Evolutionary conservation across 2,113 vertebrate genomes (phyloP).

Genomic region (Sisor rabdophorus): DNA sequence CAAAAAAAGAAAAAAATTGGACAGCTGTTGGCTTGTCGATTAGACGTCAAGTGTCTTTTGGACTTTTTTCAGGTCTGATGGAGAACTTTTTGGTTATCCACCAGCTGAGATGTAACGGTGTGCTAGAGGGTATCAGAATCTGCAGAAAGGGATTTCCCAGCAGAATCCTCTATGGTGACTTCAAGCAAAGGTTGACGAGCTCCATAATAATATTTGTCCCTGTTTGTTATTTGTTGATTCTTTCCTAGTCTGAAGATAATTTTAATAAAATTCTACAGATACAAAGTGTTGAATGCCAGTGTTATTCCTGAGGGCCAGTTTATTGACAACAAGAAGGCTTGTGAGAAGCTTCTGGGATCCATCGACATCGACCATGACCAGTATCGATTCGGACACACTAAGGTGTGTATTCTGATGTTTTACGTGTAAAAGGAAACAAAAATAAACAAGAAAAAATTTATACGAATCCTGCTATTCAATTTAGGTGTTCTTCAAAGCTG

Average conservation of each 20-base stretch:
- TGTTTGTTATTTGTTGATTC: background rate
- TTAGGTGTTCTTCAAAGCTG: slow-evolving; percentile 87
- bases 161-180: slow-evolving; percentile 51
- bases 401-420: slow-evolving; percentile 37
- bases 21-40: background rate
- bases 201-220: background rate
- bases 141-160: slow-evolving; percentile 51
- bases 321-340: slow-evolving; percentile 52
- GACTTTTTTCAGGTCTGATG: background rate
- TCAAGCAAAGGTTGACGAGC: slow-evolving; percentile 43
- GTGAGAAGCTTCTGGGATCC: slow-evolving; percentile 54
- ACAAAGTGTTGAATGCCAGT: slow-evolving; percentile 57
- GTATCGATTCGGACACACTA: slow-evolving; percentile 59
- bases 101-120: no score
- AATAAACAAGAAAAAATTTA: no score
- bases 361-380: slow-evolving; percentile 53
- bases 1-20: no score
- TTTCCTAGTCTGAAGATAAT: background rate
- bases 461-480: no score
- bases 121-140: slow-evolving; percentile 12
- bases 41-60: background rate
- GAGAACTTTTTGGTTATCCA: no score
- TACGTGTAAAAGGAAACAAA: no score
- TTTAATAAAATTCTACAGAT: slow-evolving; percentile 37
- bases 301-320: slow-evolving; percentile 57